Conservation (phyloP, 2,888 invertebrate genomes). For the Cepaea hortensis region DNA sequence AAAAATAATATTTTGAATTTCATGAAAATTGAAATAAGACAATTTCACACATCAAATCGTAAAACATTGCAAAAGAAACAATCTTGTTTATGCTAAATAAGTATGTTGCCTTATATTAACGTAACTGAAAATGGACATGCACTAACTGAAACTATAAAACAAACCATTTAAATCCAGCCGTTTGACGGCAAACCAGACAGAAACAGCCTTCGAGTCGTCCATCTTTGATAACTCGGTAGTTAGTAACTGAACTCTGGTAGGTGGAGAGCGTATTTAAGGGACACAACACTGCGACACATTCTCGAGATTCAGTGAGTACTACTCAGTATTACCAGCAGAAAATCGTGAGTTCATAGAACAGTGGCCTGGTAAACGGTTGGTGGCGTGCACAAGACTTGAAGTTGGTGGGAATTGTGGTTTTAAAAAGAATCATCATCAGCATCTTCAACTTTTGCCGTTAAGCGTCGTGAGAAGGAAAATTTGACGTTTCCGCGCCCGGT, state of each 20-base stretch:
- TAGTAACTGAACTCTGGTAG: not conserved
- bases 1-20: no score
- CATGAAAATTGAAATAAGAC: no score
- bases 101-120: not conserved
- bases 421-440: no score
- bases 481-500: no score
- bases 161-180: conserved; percentile 43
- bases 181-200: conserved; percentile 38
- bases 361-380: not conserved
- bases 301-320: not conserved
- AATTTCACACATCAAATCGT: no score
- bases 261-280: not conserved
- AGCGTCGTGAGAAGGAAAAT: no score
- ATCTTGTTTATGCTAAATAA: no score
- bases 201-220: conserved; percentile 26
- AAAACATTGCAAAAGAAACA: no score
- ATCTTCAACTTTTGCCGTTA: no score
- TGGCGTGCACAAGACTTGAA: no score
- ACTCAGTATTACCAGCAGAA: not conserved
- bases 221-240: conserved; percentile 14
- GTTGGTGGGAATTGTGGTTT: no score
- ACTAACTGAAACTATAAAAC: not conserved
- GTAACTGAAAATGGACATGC: not conserved
- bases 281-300: not conserved
- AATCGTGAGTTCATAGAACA: not conserved